Evolutionary conservation across 2,888 invertebrate genomes (phyloP).

Genomic region (Caenorhabditis zanzibari): DNA sequence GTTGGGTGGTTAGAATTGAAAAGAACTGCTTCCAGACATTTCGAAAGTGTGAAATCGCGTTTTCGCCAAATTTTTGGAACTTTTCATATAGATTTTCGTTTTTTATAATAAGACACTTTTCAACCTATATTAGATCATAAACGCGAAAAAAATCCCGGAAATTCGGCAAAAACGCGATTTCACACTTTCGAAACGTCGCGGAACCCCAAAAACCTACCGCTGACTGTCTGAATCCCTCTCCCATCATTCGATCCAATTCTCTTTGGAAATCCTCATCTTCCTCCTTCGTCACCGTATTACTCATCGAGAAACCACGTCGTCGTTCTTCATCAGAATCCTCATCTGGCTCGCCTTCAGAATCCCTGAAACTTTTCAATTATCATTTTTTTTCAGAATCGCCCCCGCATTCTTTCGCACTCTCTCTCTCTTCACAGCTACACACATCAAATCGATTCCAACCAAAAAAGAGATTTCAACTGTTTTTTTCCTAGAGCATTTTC

Average conservation of each 20-base stretch:
- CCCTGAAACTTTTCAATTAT: slow-evolving; percentile 27
- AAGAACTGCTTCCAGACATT: no score
- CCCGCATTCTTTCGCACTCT: neutral
- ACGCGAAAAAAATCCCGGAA: no score
- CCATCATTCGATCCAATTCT: slow-evolving; percentile 78
- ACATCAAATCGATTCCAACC: slow-evolving; percentile 19
- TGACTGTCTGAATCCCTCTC: slow-evolving; percentile 70
- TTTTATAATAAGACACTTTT: neutral
- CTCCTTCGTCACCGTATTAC: slow-evolving; percentile 47
- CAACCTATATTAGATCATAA: neutral
- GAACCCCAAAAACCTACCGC: slow-evolving; percentile 16
- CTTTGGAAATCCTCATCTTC: slow-evolving; percentile 81
- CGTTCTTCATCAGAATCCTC: slow-evolving; percentile 38
- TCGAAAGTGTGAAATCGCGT: no score
- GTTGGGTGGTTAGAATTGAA: neutral
- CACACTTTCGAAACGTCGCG: no score
- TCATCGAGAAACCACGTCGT: slow-evolving; percentile 19
- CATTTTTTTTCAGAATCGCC: slow-evolving; percentile 42
- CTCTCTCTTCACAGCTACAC: slow-evolving; percentile 2
- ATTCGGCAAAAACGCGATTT: no score
- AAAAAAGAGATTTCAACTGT: slow-evolving; percentile 1
- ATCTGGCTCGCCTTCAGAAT: slow-evolving; percentile 16
- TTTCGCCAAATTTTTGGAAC: no score
- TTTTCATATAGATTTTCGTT: no score
- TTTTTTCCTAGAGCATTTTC: slow-evolving; percentile 5